Percentiles rank a stretch among this genome's conserved stretches.
phyloP scores from a whole-genome alignment of 2,888 invertebrate genomes.

The Laspeyria flexula region DNA sequence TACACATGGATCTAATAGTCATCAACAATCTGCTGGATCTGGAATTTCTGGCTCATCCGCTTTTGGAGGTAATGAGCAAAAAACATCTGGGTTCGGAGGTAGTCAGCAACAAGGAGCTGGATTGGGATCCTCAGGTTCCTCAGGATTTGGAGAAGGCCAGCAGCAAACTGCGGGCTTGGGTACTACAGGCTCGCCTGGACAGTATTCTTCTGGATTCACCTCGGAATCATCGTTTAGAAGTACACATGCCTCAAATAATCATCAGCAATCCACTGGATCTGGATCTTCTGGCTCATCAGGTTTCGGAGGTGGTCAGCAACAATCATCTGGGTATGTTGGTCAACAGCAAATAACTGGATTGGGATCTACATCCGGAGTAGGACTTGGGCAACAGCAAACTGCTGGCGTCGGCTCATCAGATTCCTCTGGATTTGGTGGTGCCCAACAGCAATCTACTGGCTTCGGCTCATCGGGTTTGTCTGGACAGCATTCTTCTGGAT shows the following conservation, averaged over 20 bases:
- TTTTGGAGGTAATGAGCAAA: constrained; percentile 3
- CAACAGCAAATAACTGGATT: not conserved
- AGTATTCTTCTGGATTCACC: no score
- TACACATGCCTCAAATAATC: no score
- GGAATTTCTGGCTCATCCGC: not conserved
- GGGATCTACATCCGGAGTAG: not conserved
- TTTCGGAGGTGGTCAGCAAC: constrained; percentile 5
- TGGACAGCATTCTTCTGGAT: not conserved
- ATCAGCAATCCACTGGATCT: not conserved
- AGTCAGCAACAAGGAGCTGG: not conserved
- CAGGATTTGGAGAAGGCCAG: not conserved
- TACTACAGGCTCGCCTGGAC: not conserved
- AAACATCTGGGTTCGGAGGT: not conserved
- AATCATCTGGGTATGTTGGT: not conserved
- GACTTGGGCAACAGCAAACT: not conserved
- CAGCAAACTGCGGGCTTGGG: not conserved
- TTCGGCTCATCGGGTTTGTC: not conserved
- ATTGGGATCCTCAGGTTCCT: not conserved
- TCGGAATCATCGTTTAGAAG: no score
- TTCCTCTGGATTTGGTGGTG: not conserved
- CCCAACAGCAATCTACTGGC: not conserved
- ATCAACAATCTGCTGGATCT: not conserved
- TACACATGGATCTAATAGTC: no score
- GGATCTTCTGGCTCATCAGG: not conserved
- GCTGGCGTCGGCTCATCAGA: not conserved